phyloP scores from a whole-genome alignment of 2,888 invertebrate genomes.

The Lepetodrilus schrolli region DNA sequence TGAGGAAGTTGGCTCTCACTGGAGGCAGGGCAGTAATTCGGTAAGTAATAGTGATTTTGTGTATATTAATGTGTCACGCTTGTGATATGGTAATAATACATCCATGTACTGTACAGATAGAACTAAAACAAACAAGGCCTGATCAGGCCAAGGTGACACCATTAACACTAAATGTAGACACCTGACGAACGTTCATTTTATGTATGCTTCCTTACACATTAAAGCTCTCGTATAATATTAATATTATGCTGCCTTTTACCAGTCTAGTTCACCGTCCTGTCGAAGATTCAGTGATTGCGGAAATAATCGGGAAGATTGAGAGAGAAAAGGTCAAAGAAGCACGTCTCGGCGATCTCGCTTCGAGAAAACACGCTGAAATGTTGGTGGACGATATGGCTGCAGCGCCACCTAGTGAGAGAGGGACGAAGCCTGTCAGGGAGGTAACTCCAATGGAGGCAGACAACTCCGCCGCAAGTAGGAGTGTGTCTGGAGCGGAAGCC shows the following conservation, averaged over 20 bases:
- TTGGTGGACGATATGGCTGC: background rate
- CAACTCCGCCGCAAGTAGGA: background rate
- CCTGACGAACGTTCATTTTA: too few species aligned
- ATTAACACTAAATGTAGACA: too few species aligned
- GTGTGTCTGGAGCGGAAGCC: conserved; percentile 38
- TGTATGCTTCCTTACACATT: too few species aligned
- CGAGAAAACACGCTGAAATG: conserved; percentile 32
- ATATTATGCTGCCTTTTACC: too few species aligned
- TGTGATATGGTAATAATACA: too few species aligned
- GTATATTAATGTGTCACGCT: too few species aligned
- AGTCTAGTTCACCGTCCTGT: conserved; percentile 67
- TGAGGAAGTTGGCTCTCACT: conserved; percentile 86
- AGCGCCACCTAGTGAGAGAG: background rate
- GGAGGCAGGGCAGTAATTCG: conserved; percentile 85
- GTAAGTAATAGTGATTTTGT: conserved; percentile 45
- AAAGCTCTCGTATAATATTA: too few species aligned
- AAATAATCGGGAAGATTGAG: conserved; percentile 57
- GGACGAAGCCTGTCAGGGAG: background rate
- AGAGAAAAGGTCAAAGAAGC: conserved; percentile 62
- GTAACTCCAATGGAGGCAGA: conserved; percentile 9
- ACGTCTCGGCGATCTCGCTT: conserved; percentile 50
- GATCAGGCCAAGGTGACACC: too few species aligned
- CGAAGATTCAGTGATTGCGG: conserved; percentile 53
- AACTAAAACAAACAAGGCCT: too few species aligned
- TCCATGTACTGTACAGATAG: too few species aligned